Percentiles rank a stretch among this genome's conserved stretches.
Evolutionary conservation across 2,888 invertebrate genomes (phyloP).

Genomic region (Cantharis rustica): DNA sequence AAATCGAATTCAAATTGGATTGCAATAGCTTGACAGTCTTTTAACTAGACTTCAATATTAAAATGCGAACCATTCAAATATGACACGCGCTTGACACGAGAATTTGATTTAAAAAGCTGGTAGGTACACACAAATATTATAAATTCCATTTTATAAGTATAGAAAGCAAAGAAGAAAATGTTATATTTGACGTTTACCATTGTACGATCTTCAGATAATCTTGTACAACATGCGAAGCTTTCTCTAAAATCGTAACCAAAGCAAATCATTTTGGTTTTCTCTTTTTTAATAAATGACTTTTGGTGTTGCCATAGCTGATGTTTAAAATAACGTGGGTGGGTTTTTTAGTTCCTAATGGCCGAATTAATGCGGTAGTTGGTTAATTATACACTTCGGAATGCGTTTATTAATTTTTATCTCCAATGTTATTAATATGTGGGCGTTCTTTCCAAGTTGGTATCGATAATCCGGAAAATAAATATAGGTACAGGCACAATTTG

Average conservation of each 20-base stretch:
- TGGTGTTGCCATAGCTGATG: background rate
- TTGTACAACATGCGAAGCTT: background rate
- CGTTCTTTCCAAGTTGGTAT: background rate
- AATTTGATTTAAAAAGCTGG: background rate
- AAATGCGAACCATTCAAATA: background rate
- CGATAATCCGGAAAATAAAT: background rate
- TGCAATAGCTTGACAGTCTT: background rate
- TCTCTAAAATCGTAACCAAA: background rate
- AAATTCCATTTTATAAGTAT: background rate
- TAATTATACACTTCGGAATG: background rate
- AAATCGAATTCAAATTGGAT: background rate
- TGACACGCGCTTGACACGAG: background rate
- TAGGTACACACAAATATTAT: background rate
- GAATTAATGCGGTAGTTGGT: background rate
- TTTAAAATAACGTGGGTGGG: background rate
- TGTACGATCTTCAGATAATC: background rate
- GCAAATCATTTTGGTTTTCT: background rate
- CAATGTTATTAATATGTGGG: background rate
- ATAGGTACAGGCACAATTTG: background rate
- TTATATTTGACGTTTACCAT: background rate
- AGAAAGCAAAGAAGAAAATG: background rate
- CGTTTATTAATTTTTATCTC: background rate
- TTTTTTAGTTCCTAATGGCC: background rate
- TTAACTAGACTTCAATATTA: background rate
- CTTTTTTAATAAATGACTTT: background rate